Base-by-base conservation (phyloP, 2,888 invertebrate genomes). In the Timema cristinae region DNA sequence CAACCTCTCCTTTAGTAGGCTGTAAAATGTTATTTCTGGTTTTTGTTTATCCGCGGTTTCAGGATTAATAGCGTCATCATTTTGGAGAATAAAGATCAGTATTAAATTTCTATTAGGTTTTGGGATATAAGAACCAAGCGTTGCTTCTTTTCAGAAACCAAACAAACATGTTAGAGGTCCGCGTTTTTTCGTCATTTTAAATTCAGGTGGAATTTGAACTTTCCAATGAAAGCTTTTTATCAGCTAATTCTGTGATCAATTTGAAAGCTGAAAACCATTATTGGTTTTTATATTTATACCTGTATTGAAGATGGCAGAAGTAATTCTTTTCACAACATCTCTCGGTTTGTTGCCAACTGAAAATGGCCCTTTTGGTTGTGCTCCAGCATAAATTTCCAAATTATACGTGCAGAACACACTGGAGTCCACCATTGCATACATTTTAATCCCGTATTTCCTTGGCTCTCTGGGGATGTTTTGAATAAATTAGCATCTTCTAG, bases 381-480 rank as follows among this genome's bases (percentile, higher is more conserved):
- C 16, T 11, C 8, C 63, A 47, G 32, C 63, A 15, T 32, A 63
- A 1, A 63, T 13, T 10, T 63, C 6, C 32, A 63, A 10, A 63
- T 63, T 15, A 48, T 63, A 63, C 11, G 63, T 11, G 48, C 16
- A 63, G 5, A 47, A 63, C 7, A 63, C 7, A 63, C 48, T 63
- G 16, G 63, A 7, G 48, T 63, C 8, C 32, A 63, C 63, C 63
- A 32, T 47, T 47, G 63, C 63, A 63, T 11, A 32, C 8, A 63
- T 63, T 16, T 63, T 63, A 6, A 63, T 16, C 9, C 63, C 16
- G 48, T 63, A 63, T 63, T 63, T 63, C 47, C 48, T 63, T 11
- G 63, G 63, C 13, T 63, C 16, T 63, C 5, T 10, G 9, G 50
- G 69, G 9, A 69, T 49, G 59, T 67, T 48, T n/a, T 67, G 50